phyloP scores from a whole-genome alignment of 1,140 invertebrate genomes.

The Eurosta solidaginis region DNA sequence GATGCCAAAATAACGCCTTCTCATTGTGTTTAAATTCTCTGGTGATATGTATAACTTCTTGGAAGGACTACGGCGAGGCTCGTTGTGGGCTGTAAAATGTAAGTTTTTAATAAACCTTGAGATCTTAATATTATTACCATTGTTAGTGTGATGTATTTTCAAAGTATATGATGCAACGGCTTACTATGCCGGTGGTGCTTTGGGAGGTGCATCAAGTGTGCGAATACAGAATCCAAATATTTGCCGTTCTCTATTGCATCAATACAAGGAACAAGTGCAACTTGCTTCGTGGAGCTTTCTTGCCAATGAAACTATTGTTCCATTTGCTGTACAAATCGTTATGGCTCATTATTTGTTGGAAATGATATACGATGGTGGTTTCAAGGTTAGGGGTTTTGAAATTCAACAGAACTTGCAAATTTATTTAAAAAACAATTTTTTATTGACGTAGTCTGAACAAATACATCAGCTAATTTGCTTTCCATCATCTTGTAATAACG shows the following conservation, averaged over 20 bases:
- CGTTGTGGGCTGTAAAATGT: slow-evolving; percentile 37
- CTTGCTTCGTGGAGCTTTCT: neutral
- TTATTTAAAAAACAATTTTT: neutral
- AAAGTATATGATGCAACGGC: slow-evolving; percentile 35
- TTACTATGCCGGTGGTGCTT: slow-evolving; percentile 36
- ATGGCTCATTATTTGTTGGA: slow-evolving; percentile 33
- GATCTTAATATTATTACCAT: neutral
- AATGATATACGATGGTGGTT: slow-evolving; percentile 26
- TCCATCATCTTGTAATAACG: slow-evolving; percentile 30
- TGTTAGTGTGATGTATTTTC: neutral
- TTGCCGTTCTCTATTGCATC: slow-evolving; percentile 30
- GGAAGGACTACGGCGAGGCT: slow-evolving; percentile 33
- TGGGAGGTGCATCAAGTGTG: slow-evolving; percentile 9
- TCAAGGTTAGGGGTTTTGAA: neutral
- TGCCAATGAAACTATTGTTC: slow-evolving; percentile 30
- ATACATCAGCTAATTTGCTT: slow-evolving; percentile 38
- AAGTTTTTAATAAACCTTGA: neutral
- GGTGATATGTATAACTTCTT: slow-evolving; percentile 38
- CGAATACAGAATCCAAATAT: slow-evolving; percentile 32
- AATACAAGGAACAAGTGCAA: slow-evolving; percentile 25
- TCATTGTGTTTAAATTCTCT: too few relatives aligned
- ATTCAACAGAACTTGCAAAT: neutral
- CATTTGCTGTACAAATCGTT: slow-evolving; percentile 35
- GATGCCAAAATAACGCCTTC: too few relatives aligned
- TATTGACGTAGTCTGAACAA: slow-evolving; percentile 13